A percentile compares a stretch with the other conserved stretches of the same genome.
phyloP scores from a whole-genome alignment of 2,113 vertebrate species.

The Microcebus tavaratra region DNA sequence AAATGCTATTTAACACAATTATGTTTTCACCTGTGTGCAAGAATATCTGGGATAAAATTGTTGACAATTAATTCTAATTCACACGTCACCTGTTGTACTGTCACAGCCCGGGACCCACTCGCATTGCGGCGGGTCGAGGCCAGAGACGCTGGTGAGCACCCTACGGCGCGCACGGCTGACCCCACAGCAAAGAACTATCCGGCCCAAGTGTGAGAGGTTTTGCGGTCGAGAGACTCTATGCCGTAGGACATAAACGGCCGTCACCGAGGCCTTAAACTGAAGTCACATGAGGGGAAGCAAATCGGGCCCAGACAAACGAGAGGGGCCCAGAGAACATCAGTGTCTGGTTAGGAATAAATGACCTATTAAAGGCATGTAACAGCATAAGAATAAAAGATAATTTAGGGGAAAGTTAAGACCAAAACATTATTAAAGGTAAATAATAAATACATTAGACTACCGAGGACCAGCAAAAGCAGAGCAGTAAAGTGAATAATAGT shows the following conservation, averaged over 20 bases:
- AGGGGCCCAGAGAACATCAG: not conserved
- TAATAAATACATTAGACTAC: not conserved
- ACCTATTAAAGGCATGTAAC: not conserved
- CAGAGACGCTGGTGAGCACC: too few relatives aligned
- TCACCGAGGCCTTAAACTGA: rapidly evolving
- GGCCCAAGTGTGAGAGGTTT: rapidly evolving
- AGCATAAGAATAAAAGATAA: too few relatives aligned
- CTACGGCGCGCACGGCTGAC: rapidly evolving
- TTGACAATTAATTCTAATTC: too few relatives aligned
- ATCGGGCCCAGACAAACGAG: not conserved
- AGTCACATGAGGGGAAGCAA: not conserved
- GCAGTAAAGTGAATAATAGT: not conserved
- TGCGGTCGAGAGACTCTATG: too few relatives aligned
- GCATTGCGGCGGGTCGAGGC: not conserved
- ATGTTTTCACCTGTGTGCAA: too few relatives aligned
- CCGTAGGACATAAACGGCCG: not conserved
- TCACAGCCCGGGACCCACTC: too few relatives aligned
- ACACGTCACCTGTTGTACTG: not conserved
- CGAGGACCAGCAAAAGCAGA: not conserved
- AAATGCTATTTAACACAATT: not conserved
- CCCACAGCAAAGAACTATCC: not conserved
- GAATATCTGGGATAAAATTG: not conserved
- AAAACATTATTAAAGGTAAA: not conserved
- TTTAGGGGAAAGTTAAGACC: not conserved
- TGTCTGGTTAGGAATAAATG: not conserved